phyloP scores from a whole-genome alignment of 2,888 invertebrate genomes.

The Pharmacophagus antenor region DNA sequence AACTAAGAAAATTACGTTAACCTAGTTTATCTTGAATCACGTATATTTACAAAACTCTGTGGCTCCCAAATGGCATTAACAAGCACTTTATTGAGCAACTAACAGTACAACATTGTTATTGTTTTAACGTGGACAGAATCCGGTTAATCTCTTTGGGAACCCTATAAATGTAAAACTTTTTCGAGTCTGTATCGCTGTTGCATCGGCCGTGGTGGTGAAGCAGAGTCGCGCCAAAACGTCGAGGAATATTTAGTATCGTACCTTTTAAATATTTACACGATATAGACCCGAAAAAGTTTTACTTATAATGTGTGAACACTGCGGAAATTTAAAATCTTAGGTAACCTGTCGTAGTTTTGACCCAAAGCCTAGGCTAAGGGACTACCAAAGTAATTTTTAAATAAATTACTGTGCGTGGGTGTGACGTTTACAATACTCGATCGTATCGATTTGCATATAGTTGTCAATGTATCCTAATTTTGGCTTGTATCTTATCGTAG shows the following conservation, averaged over 20 bases:
- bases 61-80: constrained; percentile 38
- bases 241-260: too few relatives aligned
- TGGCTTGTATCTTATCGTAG: too few relatives aligned
- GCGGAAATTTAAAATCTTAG: too few relatives aligned
- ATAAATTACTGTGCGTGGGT: not conserved
- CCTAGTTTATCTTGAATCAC: constrained; percentile 29
- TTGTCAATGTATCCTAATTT: too few relatives aligned
- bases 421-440: not conserved
- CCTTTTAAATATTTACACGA: too few relatives aligned
- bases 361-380: not conserved
- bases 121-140: constrained; percentile 36
- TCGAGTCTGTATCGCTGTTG: too few relatives aligned
- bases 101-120: constrained; percentile 44
- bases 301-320: too few relatives aligned
- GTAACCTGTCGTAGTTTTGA: constrained; percentile 12
- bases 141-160: constrained; percentile 13
- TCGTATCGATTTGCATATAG: too few relatives aligned
- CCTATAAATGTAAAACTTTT: too few relatives aligned
- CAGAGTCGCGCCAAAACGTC: too few relatives aligned
- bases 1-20: constrained; percentile 7
- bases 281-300: too few relatives aligned
- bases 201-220: too few relatives aligned
- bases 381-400: constrained; percentile 11
- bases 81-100: constrained; percentile 44
- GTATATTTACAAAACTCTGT: constrained; percentile 36